Percentiles rank a stretch among this genome's conserved stretches.
Evolutionary conservation across 2,797 vertebrate species (phyloP).

Genomic region (Crax fasciolata): DNA sequence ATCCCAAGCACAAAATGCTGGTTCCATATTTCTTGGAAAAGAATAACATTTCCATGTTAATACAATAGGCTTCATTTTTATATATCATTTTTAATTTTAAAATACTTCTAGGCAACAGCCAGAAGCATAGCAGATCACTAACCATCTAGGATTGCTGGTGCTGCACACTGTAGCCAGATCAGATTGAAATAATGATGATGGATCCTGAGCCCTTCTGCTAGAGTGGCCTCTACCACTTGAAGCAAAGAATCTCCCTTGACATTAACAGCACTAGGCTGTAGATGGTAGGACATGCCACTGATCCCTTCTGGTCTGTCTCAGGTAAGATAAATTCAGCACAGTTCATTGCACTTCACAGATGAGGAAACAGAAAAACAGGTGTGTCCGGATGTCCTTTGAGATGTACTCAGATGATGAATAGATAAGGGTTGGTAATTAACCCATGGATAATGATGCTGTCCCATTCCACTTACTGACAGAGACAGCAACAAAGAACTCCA

Average conservation of each 20-base stretch:
- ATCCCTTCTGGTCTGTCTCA: not conserved
- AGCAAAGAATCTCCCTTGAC: not conserved
- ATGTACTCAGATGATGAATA: not conserved
- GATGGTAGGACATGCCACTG: not conserved
- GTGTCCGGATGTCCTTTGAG: not conserved
- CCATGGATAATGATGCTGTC: not conserved
- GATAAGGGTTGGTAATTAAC: not conserved
- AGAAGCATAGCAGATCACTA: not conserved
- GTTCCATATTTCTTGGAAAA: not conserved
- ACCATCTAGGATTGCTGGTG: not conserved
- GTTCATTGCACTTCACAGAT: slow-evolving; percentile 23
- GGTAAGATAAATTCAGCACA: slow-evolving; percentile 11
- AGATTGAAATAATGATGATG: not conserved
- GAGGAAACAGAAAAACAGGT: not conserved
- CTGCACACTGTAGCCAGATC: not conserved
- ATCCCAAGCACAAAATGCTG: not conserved
- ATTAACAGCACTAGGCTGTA: not conserved
- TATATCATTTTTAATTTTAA: not conserved
- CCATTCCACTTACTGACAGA: not conserved
- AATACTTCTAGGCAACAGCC: not conserved
- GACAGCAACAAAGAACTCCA: not conserved
- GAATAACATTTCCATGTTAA: not conserved
- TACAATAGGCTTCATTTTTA: not conserved
- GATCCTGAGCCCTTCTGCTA: not conserved
- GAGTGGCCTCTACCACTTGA: not conserved